Evolutionary conservation across 2,113 vertebrate genomes (phyloP), one percentile per base, ranked within the genome.

Genomic region (Ptyas mucosa): DNA sequence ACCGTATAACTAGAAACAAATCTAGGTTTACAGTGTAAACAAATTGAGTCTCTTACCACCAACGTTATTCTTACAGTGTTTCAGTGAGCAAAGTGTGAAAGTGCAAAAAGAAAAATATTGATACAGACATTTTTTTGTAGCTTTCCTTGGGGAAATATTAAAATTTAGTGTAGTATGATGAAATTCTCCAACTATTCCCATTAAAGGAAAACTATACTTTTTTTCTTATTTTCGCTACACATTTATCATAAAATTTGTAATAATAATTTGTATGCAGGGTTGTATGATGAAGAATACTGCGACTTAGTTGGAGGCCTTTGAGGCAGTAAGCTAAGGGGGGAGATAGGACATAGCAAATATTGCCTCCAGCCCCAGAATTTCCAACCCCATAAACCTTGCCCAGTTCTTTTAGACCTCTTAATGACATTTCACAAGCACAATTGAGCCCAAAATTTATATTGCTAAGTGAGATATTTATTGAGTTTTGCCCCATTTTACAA

Each of bases 51-150:
- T 20, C 21, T 0, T 21, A 52, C 29, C 46, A 26, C 34, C 34
- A 52, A 39, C 11, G 15, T 8, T 26, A 54, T 34, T 55, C 11
- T 85, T 90, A 1, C 4, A 1, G 52, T 57, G 92, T 93, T 93
- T 88, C 51, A 52, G 53, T 94, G 88, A 91, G 18, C 29, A 11
- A 55, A 55, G 57, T 89, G 23, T 91, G 91, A 91, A 89, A 89
- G 93, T 34, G 58, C 8, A 10, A 64, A n/a, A 85, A 89, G 57
- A 58, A n/a, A 93, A 52, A 91, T 89, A 57, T 34, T 88, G 49
- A 52, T 88, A n/a, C 12, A 34, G 75, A 85, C 88, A 43, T 20
- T 90, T 88, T 94, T 75, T 46, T 54, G 29, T 90, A 0, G 6
- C 51, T 93, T 89, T 9, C 54, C 87, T 93, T 87, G 51, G 43